Evolutionary conservation across 2,113 vertebrate genomes (phyloP), one percentile per base, ranked within the genome.

Genomic region (Hippoglossus stenolepis): DNA sequence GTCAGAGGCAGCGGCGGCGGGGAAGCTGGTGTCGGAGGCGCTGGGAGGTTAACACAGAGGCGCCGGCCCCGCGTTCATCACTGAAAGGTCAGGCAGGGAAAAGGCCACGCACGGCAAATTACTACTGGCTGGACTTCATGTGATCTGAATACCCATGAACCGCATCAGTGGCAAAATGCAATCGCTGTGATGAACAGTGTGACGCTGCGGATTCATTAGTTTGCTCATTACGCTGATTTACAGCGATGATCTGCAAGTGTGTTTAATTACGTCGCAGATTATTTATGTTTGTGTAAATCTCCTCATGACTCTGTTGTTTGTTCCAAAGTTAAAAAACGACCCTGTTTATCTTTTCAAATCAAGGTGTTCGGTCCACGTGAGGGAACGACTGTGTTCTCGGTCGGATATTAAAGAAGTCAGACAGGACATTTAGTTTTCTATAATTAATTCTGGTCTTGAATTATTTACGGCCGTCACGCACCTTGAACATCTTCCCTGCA

Each of bases 41-140:
- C 70, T 56, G 15, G 64, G 68, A 75, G 77, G 86, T 85, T 85
- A 83, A 88, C 79, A 21, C 69, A 31, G 66, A 87, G 68, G 45
- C 73, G 53, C 74, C 47, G 76, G 79, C 75, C 67, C 57, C 40
- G 84, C 73, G 87, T 91, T 73, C 86, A 89, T 90, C 79, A 87
- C 57, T 21, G 64, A 80, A 86, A 90, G 83, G 86, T 79, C 85
- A 85, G 63, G 20, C 15, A 3, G 43, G 63, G 67, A 88, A 87
- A 31, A 89, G 82, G 84, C 84, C 57, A 74, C 38, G 26, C 24
- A 31, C 26, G 70, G 77, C 51, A 89, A 80, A 79, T 79, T 53
- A 84, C 56, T 77, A 38, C 47, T 58, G 80, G 54, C 67, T 56
- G 60, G 73, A 84, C 45, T 24, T 65, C 72, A 80, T 79, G 73